phyloP scores from a whole-genome alignment of 64 coral and sea anemone genomes.

The Hydrozoanthus tunicans region DNA sequence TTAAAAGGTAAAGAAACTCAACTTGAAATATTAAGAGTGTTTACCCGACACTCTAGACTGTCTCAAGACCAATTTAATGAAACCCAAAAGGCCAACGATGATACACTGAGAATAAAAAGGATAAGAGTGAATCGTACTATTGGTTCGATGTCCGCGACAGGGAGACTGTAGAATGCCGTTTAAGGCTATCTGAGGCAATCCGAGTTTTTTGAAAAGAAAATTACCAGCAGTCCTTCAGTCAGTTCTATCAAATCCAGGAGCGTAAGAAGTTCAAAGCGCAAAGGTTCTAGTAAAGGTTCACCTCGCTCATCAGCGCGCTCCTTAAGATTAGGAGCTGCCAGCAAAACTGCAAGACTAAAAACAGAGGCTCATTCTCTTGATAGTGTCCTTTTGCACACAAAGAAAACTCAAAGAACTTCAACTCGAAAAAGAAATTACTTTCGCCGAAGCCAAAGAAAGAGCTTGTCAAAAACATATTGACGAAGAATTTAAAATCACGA shows the following conservation, averaged over 20 bases:
- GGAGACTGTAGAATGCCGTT: conserved; percentile 40
- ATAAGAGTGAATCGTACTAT: conserved; percentile 42
- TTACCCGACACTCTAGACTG: conserved; percentile 29
- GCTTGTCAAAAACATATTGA: background rate
- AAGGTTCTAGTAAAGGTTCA: background rate
- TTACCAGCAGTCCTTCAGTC: background rate
- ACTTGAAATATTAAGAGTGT: background rate
- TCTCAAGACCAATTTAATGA: conserved; percentile 51
- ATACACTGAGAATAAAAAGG: conserved; percentile 19
- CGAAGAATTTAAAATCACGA: no score
- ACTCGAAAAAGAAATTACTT: background rate
- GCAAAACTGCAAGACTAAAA: conserved; percentile 18
- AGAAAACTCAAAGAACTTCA: background rate
- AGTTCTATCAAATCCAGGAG: background rate
- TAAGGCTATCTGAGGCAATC: conserved; percentile 38
- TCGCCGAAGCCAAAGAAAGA: background rate
- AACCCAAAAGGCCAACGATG: conserved; percentile 6
- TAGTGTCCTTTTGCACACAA: background rate
- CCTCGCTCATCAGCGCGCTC: background rate
- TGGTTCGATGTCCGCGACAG: conserved; percentile 44
- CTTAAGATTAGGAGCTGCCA: background rate
- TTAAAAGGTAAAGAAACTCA: background rate
- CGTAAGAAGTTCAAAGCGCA: background rate
- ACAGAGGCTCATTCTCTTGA: background rate
- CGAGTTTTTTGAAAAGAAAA: background rate